Percentiles rank a stretch among this genome's conserved stretches.
Conservation (phyloP, 2,113 vertebrate genomes). For the Plecturocebus donacophilus region DNA sequence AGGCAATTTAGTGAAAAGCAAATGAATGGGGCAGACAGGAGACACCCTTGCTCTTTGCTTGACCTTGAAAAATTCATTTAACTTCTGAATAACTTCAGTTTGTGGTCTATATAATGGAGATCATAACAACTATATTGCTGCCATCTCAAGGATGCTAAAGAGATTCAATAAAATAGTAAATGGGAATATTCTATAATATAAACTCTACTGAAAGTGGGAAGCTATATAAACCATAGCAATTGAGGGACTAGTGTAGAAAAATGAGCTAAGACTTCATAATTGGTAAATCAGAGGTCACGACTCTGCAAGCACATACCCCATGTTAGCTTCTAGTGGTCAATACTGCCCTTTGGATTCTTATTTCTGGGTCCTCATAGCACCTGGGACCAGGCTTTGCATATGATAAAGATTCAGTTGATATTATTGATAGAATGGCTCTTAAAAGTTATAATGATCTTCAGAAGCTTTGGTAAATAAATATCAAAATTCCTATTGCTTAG, state of each 20-base stretch:
- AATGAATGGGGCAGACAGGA: background rate
- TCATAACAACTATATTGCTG: background rate
- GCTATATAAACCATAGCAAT: background rate
- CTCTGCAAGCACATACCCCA: fast-evolving
- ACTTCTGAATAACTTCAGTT: background rate
- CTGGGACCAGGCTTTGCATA: background rate
- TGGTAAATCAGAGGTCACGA: background rate
- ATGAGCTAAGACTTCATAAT: background rate
- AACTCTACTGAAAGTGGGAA: background rate
- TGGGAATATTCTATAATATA: background rate
- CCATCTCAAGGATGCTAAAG: background rate
- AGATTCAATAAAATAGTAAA: background rate
- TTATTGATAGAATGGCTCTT: background rate
- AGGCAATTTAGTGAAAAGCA: background rate
- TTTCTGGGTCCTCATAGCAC: background rate
- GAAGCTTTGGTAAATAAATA: background rate
- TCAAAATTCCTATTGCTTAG: background rate
- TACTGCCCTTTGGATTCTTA: background rate
- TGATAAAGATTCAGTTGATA: background rate
- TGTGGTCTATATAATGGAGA: background rate
- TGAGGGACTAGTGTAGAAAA: background rate
- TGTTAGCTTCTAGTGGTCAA: background rate
- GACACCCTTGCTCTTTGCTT: background rate
- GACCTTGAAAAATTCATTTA: background rate
- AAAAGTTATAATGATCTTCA: conserved; percentile 5